A percentile compares a stretch with the other conserved stretches of the same genome.
Evolutionary conservation across 2,888 invertebrate species (phyloP).

Genomic region (Erannis defoliaria): DNA sequence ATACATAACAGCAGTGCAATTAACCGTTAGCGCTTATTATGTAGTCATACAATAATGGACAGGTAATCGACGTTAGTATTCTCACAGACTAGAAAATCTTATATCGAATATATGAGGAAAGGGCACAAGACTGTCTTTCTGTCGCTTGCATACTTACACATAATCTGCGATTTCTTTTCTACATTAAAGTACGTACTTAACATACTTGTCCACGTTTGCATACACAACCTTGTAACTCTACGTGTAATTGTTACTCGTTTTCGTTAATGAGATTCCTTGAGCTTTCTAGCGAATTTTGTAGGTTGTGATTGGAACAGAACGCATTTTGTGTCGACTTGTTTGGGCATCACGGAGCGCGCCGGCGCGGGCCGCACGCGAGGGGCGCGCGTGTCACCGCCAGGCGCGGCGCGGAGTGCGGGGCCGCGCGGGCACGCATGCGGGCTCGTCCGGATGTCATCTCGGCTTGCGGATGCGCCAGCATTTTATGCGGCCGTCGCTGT

Average conservation of each 20-base stretch:
- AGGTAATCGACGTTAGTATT: conserved; percentile 1
- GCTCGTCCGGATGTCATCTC: conserved; percentile 65
- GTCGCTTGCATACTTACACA: neutral
- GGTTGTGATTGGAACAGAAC: neutral
- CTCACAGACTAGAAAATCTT: neutral
- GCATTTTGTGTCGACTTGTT: neutral
- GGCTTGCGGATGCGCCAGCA: conserved; percentile 69
- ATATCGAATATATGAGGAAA: neutral
- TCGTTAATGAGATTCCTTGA: neutral
- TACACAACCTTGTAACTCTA: neutral
- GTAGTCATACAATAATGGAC: neutral
- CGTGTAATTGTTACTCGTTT: neutral
- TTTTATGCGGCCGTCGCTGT: conserved; percentile 75
- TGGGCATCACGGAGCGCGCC: neutral
- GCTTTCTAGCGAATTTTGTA: neutral
- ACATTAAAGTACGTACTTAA: no score
- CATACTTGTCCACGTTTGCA: neutral
- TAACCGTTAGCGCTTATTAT: neutral
- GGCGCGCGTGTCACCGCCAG: conserved; percentile 43
- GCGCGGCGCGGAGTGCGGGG: conserved; percentile 39
- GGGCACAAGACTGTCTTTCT: neutral
- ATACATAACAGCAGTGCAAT: neutral
- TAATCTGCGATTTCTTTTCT: neutral
- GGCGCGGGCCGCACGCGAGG: neutral
- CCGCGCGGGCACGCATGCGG: conserved; percentile 43